These are phyloP conservation scores for Cryptocheilus praepositus DNA, from an alignment of 2,888 invertebrate genomes.

Conservation along the genomic window DNA sequence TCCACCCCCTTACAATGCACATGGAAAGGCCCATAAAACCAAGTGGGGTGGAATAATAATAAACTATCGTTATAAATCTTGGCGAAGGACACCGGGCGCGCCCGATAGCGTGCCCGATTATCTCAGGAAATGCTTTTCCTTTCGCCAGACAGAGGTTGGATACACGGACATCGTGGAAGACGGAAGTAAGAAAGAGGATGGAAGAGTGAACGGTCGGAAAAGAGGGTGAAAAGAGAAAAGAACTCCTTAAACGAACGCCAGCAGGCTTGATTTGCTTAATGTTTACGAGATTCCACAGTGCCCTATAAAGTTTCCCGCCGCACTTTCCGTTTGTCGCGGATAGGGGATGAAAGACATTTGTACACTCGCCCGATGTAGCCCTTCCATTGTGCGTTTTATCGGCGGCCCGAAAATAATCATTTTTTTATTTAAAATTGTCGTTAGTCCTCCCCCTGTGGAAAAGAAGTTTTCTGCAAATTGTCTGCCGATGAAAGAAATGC, in stretches of 20 bases:
- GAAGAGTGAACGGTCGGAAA: not conserved
- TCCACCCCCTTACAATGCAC: conserved; percentile 21
- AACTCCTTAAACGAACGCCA: conserved; percentile 27
- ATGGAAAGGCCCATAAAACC: conserved; percentile 66
- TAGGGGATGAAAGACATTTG: conserved; percentile 15
- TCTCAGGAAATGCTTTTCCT: conserved; percentile 69
- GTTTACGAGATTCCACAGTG: conserved; percentile 28
- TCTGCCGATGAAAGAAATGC: no score
- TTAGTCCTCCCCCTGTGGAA: no score
- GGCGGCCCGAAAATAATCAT: no score
- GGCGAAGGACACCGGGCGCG: conserved; percentile 57
- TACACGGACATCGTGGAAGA: conserved; percentile 28
- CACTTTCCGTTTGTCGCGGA: conserved; percentile 10
- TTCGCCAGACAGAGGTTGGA: conserved; percentile 47
- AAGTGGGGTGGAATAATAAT: conserved; percentile 71
- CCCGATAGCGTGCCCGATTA: conserved; percentile 67
- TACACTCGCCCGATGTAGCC: not conserved
- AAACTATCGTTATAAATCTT: conserved; percentile 71
- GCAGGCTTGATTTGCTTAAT: conserved; percentile 34
- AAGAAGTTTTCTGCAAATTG: no score
- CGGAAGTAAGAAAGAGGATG: conserved; percentile 11
- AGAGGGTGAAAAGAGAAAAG: conserved; percentile 4
- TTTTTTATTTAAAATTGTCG: no score
- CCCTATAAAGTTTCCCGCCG: conserved; percentile 25
- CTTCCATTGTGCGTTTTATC: conserved; percentile 3